Base-by-base conservation (phyloP, 1,140 invertebrate species). In the Calliphora vicina region DNA sequence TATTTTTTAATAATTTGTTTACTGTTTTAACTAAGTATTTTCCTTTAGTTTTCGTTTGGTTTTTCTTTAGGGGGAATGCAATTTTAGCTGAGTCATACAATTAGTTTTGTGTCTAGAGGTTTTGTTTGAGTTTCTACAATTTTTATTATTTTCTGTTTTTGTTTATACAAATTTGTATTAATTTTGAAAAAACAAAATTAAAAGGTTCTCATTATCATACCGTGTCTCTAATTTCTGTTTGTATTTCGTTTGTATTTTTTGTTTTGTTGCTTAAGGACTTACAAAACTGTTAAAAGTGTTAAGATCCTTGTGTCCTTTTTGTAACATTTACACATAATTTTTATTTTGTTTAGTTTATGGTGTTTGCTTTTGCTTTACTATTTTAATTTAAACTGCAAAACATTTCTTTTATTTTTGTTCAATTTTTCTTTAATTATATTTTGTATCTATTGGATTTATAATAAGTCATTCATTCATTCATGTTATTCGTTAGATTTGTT, bases 111-210 rank as follows among this genome's bases (percentile, higher is more conserved):
- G 50, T 57, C 50, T 57, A 17, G 50, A 57, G 50, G 15, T 57
- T 57, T 57, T 57, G 13, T 17, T n/a, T n/a, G n/a, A n/a, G 15
- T 57, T 57, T 57, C 15, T 57, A 35, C 35, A 35, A 35, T 35
- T 17, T 57, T 57, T 57, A 1, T 57, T 57, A n/a, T 17, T 57
- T 57, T 57, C 15, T 57, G 12, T 5, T 17, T 57, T 57, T 15
- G 5, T 57, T 57, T 57, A 17, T 57, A 57, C 50, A 57, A 57
- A n/a, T 57, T 57, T 57, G 15, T 17, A 57, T 57, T 57, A 57
- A 57, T 57, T 57, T 57, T 57, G 50, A 57, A 57, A 57, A 57
- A 57, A 57, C 50, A 57, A 57, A 57, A 57, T 57, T 57, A 57
- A 57, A 57, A 57, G 50, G 15, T 57, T 57, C 50, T 57, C n/a